Evolutionary conservation across 2,888 invertebrate genomes (phyloP).

Genomic region (Parnassius glacialis): DNA sequence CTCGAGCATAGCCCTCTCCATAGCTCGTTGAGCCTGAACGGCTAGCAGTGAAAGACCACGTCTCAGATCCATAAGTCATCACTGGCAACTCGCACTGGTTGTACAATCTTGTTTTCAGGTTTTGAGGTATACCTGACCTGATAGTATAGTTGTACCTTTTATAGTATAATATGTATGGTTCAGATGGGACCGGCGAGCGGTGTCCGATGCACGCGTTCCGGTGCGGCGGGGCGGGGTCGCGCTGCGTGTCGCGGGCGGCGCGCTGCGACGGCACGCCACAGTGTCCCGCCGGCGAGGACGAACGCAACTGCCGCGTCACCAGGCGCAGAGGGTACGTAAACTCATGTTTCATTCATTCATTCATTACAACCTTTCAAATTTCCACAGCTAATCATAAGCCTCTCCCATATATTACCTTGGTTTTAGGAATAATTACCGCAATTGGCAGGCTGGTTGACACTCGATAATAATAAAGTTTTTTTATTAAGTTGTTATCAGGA

Average conservation of each 20-base stretch:
- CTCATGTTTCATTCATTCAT: background rate
- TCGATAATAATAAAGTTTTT: too few relatives aligned
- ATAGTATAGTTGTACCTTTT: too few relatives aligned
- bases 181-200: constrained; percentile 70
- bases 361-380: background rate
- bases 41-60: too few relatives aligned
- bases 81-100: too few relatives aligned
- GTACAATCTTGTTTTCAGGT: too few relatives aligned
- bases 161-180: constrained; percentile 9
- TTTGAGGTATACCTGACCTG: too few relatives aligned
- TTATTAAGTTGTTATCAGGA: too few relatives aligned
- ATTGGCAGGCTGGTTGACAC: too few relatives aligned
- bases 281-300: constrained; percentile 89
- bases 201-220: constrained; percentile 88
- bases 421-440: too few relatives aligned
- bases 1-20: too few relatives aligned
- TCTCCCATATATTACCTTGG: background rate
- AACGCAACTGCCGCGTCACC: constrained; percentile 83
- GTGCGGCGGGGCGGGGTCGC: constrained; percentile 83
- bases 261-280: constrained; percentile 90
- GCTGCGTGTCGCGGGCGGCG: constrained; percentile 89
- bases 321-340: constrained; percentile 74
- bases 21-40: too few relatives aligned
- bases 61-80: too few relatives aligned
- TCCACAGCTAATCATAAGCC: background rate